Conservation (phyloP, 2,113 vertebrate genomes). For the Pitta sordida region DNA sequence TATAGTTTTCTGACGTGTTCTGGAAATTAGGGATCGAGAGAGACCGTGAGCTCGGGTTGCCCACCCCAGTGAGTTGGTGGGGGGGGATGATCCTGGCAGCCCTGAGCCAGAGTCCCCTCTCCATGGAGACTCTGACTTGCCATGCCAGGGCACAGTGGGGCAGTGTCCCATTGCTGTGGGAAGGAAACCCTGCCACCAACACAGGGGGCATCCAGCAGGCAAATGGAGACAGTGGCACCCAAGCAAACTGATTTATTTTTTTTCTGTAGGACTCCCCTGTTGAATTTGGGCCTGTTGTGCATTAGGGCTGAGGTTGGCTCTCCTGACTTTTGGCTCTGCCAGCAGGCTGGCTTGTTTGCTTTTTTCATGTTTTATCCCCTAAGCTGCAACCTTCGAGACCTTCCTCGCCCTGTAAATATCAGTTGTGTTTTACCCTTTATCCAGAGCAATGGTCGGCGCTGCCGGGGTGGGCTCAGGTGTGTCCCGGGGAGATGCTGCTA, state of each 20-base stretch:
- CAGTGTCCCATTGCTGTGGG: accelerated
- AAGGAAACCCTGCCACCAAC: accelerated
- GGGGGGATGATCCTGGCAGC: not conserved
- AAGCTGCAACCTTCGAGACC: not conserved
- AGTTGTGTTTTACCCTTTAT: not conserved
- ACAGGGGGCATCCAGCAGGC: accelerated
- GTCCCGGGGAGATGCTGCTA: not conserved
- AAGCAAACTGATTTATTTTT: accelerated
- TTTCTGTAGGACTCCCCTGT: not conserved
- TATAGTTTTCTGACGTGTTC: constrained; percentile 33
- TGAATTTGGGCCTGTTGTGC: not conserved
- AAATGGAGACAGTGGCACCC: not conserved
- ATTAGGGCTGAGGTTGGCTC: accelerated
- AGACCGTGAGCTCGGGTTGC: not conserved
- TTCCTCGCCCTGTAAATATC: not conserved
- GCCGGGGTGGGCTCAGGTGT: not conserved
- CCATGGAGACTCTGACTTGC: accelerated
- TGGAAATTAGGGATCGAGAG: not conserved
- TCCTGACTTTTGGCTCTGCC: not conserved
- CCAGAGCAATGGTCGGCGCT: accelerated
- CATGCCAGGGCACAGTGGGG: accelerated
- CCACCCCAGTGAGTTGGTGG: accelerated
- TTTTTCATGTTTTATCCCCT: not conserved
- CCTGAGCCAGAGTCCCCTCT: accelerated
- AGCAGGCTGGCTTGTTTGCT: not conserved